Conservation (phyloP, 2,113 vertebrate genomes). For the Mus pahari region DNA sequence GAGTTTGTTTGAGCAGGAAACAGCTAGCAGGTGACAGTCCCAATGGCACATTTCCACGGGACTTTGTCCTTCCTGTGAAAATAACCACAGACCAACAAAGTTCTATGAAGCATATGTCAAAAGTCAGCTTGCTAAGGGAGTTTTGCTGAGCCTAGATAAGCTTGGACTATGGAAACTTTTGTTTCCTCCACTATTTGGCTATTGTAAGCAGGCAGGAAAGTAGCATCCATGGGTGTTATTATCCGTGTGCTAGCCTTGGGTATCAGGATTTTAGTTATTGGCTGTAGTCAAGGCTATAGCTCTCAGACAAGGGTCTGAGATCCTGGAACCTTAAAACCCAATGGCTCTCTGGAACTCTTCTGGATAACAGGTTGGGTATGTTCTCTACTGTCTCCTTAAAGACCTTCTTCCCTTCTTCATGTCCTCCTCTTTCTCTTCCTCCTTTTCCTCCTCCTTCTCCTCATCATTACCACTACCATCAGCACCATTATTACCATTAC, state of each 20-base stretch:
- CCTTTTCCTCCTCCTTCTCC: neutral
- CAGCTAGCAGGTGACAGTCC: neutral
- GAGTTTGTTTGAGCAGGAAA: neutral
- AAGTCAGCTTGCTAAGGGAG: neutral
- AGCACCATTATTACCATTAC: neutral
- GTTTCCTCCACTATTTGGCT: neutral
- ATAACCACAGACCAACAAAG: neutral
- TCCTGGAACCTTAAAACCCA: neutral
- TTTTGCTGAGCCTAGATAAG: neutral
- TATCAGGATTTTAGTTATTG: neutral
- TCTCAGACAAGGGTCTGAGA: neutral
- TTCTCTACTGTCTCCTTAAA: neutral
- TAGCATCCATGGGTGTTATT: neutral
- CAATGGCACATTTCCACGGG: neutral
- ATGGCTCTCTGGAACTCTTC: neutral
- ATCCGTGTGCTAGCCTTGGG: neutral
- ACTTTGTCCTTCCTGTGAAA: neutral
- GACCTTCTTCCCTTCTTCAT: neutral
- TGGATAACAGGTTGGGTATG: neutral
- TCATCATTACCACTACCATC: neutral
- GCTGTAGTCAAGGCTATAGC: neutral
- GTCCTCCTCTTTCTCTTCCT: neutral
- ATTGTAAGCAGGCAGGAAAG: neutral
- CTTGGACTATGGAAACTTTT: neutral
- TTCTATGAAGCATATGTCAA: neutral